Base-by-base conservation (phyloP, 2,797 vertebrate species). In the Odontamblyopus rebecca region DNA sequence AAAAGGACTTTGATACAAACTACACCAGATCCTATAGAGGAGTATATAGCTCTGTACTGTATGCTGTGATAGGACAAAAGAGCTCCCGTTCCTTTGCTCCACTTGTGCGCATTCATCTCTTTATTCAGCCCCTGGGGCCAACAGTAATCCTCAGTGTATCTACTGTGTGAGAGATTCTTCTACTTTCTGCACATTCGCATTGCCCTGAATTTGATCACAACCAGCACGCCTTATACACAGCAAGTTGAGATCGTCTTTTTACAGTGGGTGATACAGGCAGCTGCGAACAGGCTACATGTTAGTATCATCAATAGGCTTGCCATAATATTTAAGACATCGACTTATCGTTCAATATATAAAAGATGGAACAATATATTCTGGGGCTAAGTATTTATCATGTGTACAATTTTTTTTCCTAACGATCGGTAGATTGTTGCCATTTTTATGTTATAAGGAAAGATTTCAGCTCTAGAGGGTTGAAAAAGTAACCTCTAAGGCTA, bases 181-280 rank as follows among this genome's bases (percentile, higher is more conserved):
- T 67, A 18, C 65, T 73, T 68, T 73, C 72, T 75, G 29, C 75
- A 72, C 69, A 71, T 66, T 81, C 69, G 61, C 69, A 69, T 59
- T 71, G 79, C 74, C 67, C 81, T 73, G 56, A 86, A 74, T 81
- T 76, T 83, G 77, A 86, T 80, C 70, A 72, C 64, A 80, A 77
- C 61, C 71, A 67, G 75, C 69, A 61, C 1, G 23, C 23, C 54
- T 57, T 70, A 53, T 74, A 79, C 80, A 85, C 44, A 5, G 65
- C 8, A 57, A 74, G 29, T 70, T 41, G 65, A 51, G 65, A 38
- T 77, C 60, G 70, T 68, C 44, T 15, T 77, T 41, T 67, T 60
- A 76, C 23, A 0, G 13, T 53, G 23, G 0, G 18, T 68, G 59
- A 67, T 19, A 59, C 61, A 82, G 74, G 67, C 74, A 30, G 62